A percentile compares a stretch with the other conserved stretches of the same genome.
Conservation (phyloP, 2,113 vertebrate genomes). For the Hyperopisus bebe region DNA sequence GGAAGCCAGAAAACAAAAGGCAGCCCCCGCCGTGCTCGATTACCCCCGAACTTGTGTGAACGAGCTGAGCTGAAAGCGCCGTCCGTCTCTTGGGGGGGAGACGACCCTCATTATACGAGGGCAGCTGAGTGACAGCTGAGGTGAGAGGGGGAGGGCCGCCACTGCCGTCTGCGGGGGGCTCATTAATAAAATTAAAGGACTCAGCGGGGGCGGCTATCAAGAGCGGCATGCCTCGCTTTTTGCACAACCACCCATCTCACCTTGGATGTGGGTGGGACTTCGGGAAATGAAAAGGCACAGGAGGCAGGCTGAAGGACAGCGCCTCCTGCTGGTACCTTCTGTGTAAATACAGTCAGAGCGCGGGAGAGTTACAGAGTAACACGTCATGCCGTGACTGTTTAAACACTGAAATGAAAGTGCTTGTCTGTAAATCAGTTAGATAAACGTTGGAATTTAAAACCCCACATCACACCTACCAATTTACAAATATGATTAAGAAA, state of each 20-base stretch:
- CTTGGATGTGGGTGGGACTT: not conserved
- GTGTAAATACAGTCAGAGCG: not conserved
- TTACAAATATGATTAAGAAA: not conserved
- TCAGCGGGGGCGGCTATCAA: not conserved
- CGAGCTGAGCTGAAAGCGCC: not conserved
- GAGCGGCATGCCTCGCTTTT: not conserved
- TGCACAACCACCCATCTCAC: not conserved
- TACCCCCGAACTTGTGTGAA: not conserved
- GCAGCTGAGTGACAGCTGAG: not conserved
- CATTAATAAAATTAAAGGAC: not conserved
- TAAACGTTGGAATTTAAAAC: not conserved
- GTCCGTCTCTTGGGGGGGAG: not conserved
- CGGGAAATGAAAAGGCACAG: not conserved
- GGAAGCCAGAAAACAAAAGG: not conserved
- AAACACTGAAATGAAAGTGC: not conserved
- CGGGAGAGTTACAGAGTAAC: not conserved
- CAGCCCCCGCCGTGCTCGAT: not conserved
- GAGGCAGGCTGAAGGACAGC: not conserved
- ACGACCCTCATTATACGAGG: constrained; percentile 1
- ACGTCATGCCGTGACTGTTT: not conserved
- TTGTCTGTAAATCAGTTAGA: not conserved
- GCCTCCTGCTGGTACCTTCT: not conserved
- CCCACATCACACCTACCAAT: not conserved
- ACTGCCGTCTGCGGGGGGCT: not conserved
- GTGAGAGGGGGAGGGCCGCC: not conserved